These are phyloP conservation scores for Nycteola revayana DNA, from an alignment of 2,888 invertebrate genomes.

Conservation along the genomic window DNA sequence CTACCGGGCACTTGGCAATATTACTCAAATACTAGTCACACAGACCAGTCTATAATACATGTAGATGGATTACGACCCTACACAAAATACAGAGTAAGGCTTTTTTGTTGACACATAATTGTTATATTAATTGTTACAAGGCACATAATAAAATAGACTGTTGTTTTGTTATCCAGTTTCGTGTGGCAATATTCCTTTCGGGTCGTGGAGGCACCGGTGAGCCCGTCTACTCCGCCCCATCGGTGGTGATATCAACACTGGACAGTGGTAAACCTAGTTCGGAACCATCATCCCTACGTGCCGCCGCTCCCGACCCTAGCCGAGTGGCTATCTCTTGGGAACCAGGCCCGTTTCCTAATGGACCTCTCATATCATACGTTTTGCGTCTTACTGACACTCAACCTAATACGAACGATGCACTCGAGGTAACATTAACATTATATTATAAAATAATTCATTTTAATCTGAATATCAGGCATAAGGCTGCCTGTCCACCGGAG, in stretches of 20 bases:
- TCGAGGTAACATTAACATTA: slow-evolving; percentile 81
- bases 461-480: too few relatives aligned
- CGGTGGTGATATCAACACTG: slow-evolving; percentile 88
- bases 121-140: too few relatives aligned
- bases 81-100: slow-evolving; percentile 92
- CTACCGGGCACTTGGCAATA: slow-evolving; percentile 90
- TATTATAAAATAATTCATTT: slow-evolving; percentile 3
- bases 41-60: slow-evolving; percentile 84
- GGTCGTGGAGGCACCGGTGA: slow-evolving; percentile 85
- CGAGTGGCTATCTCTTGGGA: slow-evolving; percentile 94
- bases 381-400: slow-evolving; percentile 84
- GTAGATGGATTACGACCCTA: slow-evolving; percentile 92
- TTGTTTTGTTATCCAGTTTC: slow-evolving; percentile 84
- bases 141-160: too few relatives aligned
- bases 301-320: slow-evolving; percentile 90
- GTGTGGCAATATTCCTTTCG: slow-evolving; percentile 90
- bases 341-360: slow-evolving; percentile 93
- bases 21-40: slow-evolving; percentile 88
- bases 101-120: too few relatives aligned
- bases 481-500: too few relatives aligned
- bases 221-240: slow-evolving; percentile 87
- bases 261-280: slow-evolving; percentile 89
- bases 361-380: slow-evolving; percentile 93
- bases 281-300: slow-evolving; percentile 87
- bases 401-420: slow-evolving; percentile 81